Evolutionary conservation across 1,140 invertebrate genomes (phyloP), one percentile per base, ranked within the genome.

Genomic region (Drosophila nannoptera): DNA sequence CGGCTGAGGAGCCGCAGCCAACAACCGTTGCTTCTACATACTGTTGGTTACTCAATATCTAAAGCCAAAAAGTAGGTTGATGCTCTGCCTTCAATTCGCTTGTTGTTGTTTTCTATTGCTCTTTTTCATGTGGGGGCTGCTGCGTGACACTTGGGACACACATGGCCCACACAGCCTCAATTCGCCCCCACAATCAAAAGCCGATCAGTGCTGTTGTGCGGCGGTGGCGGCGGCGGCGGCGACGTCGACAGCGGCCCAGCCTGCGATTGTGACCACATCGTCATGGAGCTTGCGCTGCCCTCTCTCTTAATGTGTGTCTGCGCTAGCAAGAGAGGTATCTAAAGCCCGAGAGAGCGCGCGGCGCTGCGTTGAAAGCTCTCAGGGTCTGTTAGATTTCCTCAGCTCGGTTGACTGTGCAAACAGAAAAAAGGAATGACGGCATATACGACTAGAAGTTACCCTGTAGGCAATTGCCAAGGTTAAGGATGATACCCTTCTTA

Each of bases 111-210:
- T 48, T 65, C 58, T 63, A 35, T 48, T 59, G 70, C 56, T 63
- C 40, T 43, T 46, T 46, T 46, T 46, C 11, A 8, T 46, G 65
- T 69, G 59, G 70, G 59, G 53, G 69, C 54, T 60, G 60, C 45
- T 63, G 78, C 66, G 80, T 84, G 78, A 84, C 72, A 84, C 80
- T 83, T 75, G 74, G 78, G 63, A 36, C 73, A 73, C 69, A 81
- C 65, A 80, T 82, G 78, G 76, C 80, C 76, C 77, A 84, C 80
- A 76, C 80, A 80, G 61, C 40, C 35, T 9, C 75, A 62, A 75
- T 75, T 67, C 76, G 80, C 80, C 81, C 80, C 81, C 80, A 78
- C 75, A 84, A 78, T 69, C 65, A 63, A 82, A 71, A 78, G 52
- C 67, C 65, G 68, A 76, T 64, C 72, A 69, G 32, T 12, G 55